These are phyloP conservation scores for Centropus bengalensis DNA, from an alignment of 2,113 vertebrate species.

Conservation along the genomic window DNA sequence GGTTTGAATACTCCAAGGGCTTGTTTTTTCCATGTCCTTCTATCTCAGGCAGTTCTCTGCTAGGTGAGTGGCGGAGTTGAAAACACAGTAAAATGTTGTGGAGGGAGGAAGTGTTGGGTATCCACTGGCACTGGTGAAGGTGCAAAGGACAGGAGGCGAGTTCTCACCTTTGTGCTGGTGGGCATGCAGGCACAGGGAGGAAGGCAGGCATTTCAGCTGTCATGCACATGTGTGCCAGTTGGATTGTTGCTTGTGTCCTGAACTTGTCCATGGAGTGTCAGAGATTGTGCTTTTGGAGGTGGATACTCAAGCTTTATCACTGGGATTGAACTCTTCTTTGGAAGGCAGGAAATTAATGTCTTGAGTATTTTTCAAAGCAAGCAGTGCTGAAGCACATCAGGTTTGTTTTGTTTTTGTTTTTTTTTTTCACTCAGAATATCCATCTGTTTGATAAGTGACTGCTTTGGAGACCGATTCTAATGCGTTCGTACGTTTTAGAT, in stretches of 20 bases:
- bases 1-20: neutral
- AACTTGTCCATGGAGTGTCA: neutral
- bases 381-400: neutral
- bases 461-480: neutral
- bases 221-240: neutral
- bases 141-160: neutral
- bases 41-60: neutral
- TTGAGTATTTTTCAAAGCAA: constrained; percentile 8
- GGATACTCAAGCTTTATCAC: constrained; percentile 28
- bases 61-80: neutral
- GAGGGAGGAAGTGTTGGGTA: neutral
- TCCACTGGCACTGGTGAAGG: neutral
- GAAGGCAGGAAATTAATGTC: constrained; percentile 48
- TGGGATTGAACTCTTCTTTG: constrained; percentile 1
- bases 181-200: neutral
- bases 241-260: neutral
- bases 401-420: neutral
- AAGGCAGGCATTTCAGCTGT: neutral
- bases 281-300: constrained; percentile 7
- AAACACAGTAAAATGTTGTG: neutral
- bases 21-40: neutral
- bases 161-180: neutral
- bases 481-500: neutral
- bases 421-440: neutral
- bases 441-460: neutral